Base-by-base conservation (phyloP, 2,888 invertebrate genomes). In the Dusona sp. region DNA sequence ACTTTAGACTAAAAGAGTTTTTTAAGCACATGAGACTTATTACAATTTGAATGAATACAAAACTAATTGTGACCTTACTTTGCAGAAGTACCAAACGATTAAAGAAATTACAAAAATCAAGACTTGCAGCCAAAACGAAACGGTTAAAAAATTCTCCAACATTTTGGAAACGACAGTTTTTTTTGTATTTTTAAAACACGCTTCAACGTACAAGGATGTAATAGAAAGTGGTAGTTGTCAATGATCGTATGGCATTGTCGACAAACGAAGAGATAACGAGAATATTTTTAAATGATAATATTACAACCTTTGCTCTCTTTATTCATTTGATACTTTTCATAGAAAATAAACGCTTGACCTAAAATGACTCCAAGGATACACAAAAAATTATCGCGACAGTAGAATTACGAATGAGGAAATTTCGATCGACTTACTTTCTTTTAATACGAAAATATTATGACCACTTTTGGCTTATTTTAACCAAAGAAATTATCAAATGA, bases 31-130 rank as follows among this genome's bases (percentile, higher is more conserved):
- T 29, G 3, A 25, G 22, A 16, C 3, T 61, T 29, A 4, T 29
- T n/a, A 13, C 1, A 61, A 16, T 61, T 29, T 9, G 1, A 16
- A 61, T 7, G 1, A 61, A 29, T 25, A 45, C 36, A 33, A 72
- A 42, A n/a, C 25, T 19, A n/a, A 57, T 38, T 73, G 38, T 78
- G 82, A 77, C 1, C 61, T 61, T 16, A 16, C 29, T 54, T 72
- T 57, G 38, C 36, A 61, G 22, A 67, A 61, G 61, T 67, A 65
- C 16, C 25, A 82, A 25, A 82, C 38, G 48, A 57, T 78, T 36
- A 68, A 57, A 29, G 81, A 48, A 25, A 82, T 67, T 22, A 85
- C 67, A 85, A 85, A 78, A 22, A 82, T 61, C 6, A 67, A 45
- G 29, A 81, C 81, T 57, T 68, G 77, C 8, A 73, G 48, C 78